Conservation (phyloP, 1,140 invertebrate species). For the Danaus plexippus region DNA sequence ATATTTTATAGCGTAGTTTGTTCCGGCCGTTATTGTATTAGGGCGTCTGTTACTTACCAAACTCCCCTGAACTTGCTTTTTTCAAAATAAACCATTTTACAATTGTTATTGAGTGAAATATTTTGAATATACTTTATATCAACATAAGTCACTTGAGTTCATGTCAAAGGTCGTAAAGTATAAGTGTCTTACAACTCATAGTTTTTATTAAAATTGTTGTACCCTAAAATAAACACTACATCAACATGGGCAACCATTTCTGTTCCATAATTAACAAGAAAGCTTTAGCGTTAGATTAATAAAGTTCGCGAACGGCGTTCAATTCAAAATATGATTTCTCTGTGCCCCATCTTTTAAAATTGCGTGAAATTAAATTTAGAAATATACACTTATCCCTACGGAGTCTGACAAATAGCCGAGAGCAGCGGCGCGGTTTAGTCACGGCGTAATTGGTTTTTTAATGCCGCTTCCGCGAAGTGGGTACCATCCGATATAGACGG, state of each 20-base stretch:
- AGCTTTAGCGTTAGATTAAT: conserved; percentile 29
- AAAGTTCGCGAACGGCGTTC: conserved; percentile 46
- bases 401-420: conserved; percentile 67
- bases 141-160: too few species aligned
- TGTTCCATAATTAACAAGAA: conserved; percentile 10
- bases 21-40: conserved; percentile 75
- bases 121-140: too few species aligned
- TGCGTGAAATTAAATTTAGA: conserved; percentile 72
- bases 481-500: conserved; percentile 68
- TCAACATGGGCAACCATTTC: neutral
- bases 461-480: conserved; percentile 61
- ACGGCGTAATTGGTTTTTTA: conserved; percentile 71
- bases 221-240: conserved; percentile 2
- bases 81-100: conserved; percentile 5
- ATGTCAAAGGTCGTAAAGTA: too few species aligned
- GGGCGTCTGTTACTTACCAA: conserved; percentile 63
- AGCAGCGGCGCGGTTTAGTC: conserved; percentile 63
- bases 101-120: neutral
- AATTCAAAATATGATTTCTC: conserved; percentile 60
- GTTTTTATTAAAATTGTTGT: neutral
- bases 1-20: conserved; percentile 75
- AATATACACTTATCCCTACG: conserved; percentile 64
- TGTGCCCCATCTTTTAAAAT: conserved; percentile 64
- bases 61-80: conserved; percentile 19
- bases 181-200: too few species aligned